These are phyloP conservation scores for Ceriagrion tenellum DNA, from an alignment of 2,888 invertebrate species.

Conservation along the genomic window DNA sequence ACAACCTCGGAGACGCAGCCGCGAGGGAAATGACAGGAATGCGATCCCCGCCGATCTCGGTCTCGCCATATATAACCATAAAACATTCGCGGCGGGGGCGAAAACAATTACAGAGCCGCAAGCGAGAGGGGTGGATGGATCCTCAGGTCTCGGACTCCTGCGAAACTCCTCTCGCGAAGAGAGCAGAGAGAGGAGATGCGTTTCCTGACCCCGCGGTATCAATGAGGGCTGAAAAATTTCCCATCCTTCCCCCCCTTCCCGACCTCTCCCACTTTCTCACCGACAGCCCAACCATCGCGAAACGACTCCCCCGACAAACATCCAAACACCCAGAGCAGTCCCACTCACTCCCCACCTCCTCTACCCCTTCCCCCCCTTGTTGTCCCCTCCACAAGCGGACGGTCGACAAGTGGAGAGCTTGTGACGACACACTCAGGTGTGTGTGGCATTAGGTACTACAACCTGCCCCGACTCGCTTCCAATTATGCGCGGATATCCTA, in stretches of 20 bases:
- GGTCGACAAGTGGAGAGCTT: not conserved
- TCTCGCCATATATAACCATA: not conserved
- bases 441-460: slow-evolving; percentile 24
- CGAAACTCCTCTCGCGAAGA: not conserved
- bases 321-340: not conserved
- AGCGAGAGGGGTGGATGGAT: not conserved
- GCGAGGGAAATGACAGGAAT: not conserved
- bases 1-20: not conserved
- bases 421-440: not conserved
- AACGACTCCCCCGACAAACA: no score
- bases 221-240: not conserved
- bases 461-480: slow-evolving; percentile 19
- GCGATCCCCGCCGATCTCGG: not conserved
- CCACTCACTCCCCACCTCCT: not conserved
- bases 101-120: not conserved
- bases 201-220: not conserved
- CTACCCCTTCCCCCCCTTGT: no score
- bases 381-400: not conserved
- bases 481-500: slow-evolving; percentile 40
- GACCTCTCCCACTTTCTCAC: not conserved
- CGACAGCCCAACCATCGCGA: no score
- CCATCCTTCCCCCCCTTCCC: not conserved
- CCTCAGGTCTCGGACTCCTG: not conserved
- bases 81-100: slow-evolving; percentile 4
- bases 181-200: not conserved